Evolutionary conservation across 2,888 invertebrate genomes (phyloP).

Genomic region (Xestoiulus laeticollis): DNA sequence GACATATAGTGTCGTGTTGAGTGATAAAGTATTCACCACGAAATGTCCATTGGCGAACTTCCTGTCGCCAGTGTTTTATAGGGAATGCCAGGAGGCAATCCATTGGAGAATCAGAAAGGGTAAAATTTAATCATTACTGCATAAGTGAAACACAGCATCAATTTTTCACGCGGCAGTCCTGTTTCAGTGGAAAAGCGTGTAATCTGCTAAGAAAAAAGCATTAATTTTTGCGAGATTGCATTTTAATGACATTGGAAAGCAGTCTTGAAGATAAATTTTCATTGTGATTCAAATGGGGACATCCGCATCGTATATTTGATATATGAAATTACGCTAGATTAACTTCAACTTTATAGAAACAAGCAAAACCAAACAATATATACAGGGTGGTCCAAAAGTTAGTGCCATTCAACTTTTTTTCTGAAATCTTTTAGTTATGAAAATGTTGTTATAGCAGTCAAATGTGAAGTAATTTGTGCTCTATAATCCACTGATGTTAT

Average conservation of each 20-base stretch:
- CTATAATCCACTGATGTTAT: too few species aligned
- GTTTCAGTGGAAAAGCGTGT: neutral
- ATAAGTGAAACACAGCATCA: neutral
- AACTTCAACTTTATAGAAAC: neutral
- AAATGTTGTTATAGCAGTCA: too few species aligned
- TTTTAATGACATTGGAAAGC: neutral
- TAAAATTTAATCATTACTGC: neutral
- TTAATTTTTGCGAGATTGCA: neutral
- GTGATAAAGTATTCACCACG: constrained; percentile 15
- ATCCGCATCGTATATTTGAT: neutral
- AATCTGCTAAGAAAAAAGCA: neutral
- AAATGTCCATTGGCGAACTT: neutral
- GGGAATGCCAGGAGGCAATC: neutral
- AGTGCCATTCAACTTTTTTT: too few species aligned
- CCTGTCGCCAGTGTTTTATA: neutral
- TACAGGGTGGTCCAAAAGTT: too few species aligned
- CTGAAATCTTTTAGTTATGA: too few species aligned
- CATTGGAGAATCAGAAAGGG: neutral
- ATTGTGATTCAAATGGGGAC: neutral
- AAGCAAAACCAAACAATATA: too few species aligned
- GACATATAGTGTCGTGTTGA: neutral
- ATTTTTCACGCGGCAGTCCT: neutral
- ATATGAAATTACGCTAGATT: too few species aligned
- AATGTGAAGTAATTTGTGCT: too few species aligned
- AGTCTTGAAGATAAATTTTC: neutral